Evolutionary conservation across 2,113 vertebrate genomes (phyloP), one percentile per base, ranked within the genome.

Genomic region (Ammospiza nelsoni): DNA sequence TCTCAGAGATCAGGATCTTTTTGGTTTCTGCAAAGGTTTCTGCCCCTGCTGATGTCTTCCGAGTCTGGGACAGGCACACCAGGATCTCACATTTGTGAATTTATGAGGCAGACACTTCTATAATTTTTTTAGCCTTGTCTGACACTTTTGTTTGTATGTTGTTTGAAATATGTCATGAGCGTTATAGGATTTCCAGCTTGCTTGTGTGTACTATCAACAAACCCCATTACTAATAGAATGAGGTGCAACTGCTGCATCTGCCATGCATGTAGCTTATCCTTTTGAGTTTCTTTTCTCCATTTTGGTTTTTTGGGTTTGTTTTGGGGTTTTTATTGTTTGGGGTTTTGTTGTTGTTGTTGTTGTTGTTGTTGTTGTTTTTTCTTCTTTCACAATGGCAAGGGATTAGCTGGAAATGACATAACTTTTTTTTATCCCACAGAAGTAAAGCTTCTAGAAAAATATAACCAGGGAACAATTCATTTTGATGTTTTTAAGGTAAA

Each of bases 121-220:
- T 69, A 51, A 25, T n/a, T 84, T 94, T 96, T 96, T 94, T 93
- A 89, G 19, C 22, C 46, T 94, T 93, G 46, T 63, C 61, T 93
- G 73, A 22, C 21, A 91, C 68, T 87, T 84, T 35, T 88, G 35
- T 94, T 95, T 25, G 71, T 79, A 75, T 52, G 33, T 39, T 94
- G 37, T 87, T 87, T 72, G 77, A 96, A 97, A 87, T 59, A 62
- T 76, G 33, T 62, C 44, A 74, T 51, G 39, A 92, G 39, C 15
- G 96, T 94, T 91, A 65, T 46, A 92, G 51, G 63, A 90, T 96
- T 96, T 96, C 29, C n/a, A 79, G 9, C 28, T 80, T 89, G 43
- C 25, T 68, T 66, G 15, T 44, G 62, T 80, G 41, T 52, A 29
- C 20, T 73, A 63, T 84, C 79, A 91, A 90, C 51, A 90, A 95